These are phyloP conservation scores for Hypsopygia costalis DNA, from an alignment of 2,888 invertebrate species.

Conservation along the genomic window DNA sequence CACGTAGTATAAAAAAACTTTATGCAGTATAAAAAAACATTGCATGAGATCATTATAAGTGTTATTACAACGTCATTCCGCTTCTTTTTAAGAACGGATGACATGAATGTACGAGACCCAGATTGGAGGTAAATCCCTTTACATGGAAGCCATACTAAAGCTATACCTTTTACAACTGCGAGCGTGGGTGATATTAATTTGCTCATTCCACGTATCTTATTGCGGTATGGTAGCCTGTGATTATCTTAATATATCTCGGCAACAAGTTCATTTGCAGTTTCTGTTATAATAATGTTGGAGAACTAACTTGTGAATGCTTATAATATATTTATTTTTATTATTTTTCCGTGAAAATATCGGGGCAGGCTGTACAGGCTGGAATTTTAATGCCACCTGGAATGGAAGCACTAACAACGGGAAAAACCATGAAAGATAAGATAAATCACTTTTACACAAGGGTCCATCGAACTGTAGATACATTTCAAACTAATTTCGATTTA, in stretches of 20 bases:
- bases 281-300: not conserved
- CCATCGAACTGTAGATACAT: too few species aligned
- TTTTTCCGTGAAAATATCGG: too few species aligned
- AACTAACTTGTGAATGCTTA: too few species aligned
- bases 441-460: too few species aligned
- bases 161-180: constrained; percentile 19
- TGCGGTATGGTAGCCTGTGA: constrained; percentile 15
- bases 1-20: too few species aligned
- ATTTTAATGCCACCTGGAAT: too few species aligned
- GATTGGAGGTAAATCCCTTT: not conserved
- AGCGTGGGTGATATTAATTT: constrained; percentile 42
- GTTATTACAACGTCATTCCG: not conserved
- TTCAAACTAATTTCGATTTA: too few species aligned
- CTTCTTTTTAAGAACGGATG: not conserved
- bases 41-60: not conserved
- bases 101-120: not conserved
- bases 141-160: constrained; percentile 6
- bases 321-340: too few species aligned
- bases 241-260: not conserved
- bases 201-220: constrained; percentile 27
- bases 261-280: not conserved
- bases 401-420: too few species aligned
- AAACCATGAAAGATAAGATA: too few species aligned
- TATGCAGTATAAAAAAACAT: too few species aligned
- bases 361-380: too few species aligned